phyloP scores from a whole-genome alignment of 2,113 vertebrate genomes.

The Albula goreensis region DNA sequence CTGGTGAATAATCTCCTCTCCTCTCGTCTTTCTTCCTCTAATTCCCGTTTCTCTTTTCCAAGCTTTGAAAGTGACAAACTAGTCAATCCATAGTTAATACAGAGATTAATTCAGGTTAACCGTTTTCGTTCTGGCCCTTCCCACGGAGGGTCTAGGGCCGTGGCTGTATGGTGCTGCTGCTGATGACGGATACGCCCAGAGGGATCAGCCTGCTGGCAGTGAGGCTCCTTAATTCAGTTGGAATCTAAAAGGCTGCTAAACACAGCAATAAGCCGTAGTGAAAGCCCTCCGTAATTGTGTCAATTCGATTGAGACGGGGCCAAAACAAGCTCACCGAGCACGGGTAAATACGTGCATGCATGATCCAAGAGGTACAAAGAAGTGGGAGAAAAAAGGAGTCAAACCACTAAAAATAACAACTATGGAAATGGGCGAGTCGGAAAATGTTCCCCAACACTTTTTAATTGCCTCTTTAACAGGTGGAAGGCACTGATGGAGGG shows the following conservation, averaged over 20 bases:
- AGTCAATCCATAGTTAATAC: too few relatives aligned
- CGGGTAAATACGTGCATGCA: background rate
- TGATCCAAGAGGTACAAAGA: background rate
- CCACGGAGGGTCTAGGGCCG: too few relatives aligned
- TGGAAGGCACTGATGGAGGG: constrained; percentile 43
- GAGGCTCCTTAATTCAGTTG: background rate
- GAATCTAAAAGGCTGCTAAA: background rate
- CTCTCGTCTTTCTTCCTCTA: too few relatives aligned
- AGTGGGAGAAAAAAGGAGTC: background rate
- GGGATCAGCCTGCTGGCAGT: background rate
- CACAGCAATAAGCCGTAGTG: background rate
- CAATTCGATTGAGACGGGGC: background rate
- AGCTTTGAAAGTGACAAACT: too few relatives aligned
- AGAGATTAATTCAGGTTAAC: too few relatives aligned
- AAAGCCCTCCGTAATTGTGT: background rate
- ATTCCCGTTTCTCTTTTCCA: too few relatives aligned
- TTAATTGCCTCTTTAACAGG: constrained; percentile 65
- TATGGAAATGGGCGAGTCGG: constrained; percentile 24
- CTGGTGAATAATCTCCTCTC: too few relatives aligned
- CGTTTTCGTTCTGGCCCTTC: too few relatives aligned
- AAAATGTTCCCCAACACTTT: constrained; percentile 49
- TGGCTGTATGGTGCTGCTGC: too few relatives aligned
- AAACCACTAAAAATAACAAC: background rate
- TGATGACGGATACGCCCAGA: background rate
- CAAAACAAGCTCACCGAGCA: background rate